A percentile compares a stretch with the other conserved stretches of the same genome.
These are phyloP conservation scores for Rallus crepitans DNA, from an alignment of 2,797 vertebrate genomes.

Conservation along the genomic window DNA sequence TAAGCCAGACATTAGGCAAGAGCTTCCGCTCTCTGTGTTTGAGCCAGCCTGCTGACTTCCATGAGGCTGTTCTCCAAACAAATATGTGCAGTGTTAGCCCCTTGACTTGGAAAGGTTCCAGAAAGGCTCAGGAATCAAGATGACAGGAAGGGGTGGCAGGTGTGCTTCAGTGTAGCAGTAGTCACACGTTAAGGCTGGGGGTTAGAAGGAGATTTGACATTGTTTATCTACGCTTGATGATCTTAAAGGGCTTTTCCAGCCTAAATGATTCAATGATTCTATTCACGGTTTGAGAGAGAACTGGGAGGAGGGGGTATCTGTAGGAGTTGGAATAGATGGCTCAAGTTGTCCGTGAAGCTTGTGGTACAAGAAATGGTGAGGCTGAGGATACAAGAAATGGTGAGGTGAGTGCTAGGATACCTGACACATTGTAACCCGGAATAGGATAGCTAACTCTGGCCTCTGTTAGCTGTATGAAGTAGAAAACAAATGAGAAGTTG, in stretches of 20 bases:
- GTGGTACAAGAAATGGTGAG: not conserved
- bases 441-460: not conserved
- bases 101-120: not conserved
- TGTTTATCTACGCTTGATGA: fast-evolving
- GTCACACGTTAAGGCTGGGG: fast-evolving
- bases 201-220: not conserved
- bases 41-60: not conserved
- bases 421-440: not conserved
- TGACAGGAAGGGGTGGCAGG: not conserved
- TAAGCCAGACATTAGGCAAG: fast-evolving
- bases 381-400: not conserved
- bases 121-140: not conserved
- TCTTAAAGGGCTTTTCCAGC: not conserved
- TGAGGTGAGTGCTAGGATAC: not conserved
- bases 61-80: not conserved
- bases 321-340: not conserved
- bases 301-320: fast-evolving
- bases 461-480: not conserved
- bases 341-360: not conserved
- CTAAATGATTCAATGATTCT: not conserved
- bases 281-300: not conserved
- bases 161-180: not conserved
- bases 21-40: fast-evolving
- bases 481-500: not conserved
- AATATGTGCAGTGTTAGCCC: not conserved